Conservation (phyloP, 1,140 invertebrate genomes). For the Platyura marginata region DNA sequence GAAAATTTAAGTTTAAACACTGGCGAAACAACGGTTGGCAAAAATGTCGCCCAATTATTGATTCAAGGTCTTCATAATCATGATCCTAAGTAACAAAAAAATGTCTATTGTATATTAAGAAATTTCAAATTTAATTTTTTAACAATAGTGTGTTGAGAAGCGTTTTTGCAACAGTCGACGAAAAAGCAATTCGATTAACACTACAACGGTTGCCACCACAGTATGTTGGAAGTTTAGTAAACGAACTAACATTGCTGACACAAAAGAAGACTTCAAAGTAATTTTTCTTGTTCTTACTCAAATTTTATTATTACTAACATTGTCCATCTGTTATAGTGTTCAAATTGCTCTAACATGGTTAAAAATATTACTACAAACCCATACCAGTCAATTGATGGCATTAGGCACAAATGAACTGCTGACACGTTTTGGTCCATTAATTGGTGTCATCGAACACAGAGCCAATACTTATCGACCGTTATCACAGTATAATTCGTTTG, state of each 20-base stretch:
- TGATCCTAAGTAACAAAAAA: slow-evolving; percentile 32
- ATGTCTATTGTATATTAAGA: not conserved
- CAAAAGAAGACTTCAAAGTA: slow-evolving; percentile 38
- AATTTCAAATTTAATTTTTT: not conserved
- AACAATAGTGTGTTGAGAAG: slow-evolving; percentile 27
- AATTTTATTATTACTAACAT: slow-evolving; percentile 2
- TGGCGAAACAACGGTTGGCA: slow-evolving; percentile 28
- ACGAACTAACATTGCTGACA: slow-evolving; percentile 37
- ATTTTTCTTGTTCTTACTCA: slow-evolving; percentile 14
- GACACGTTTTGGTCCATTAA: slow-evolving; percentile 30
- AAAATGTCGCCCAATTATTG: slow-evolving; percentile 52
- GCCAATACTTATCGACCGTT: slow-evolving; percentile 28
- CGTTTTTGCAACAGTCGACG: slow-evolving; percentile 34
- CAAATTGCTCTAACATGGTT: slow-evolving; percentile 39
- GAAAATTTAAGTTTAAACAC: slow-evolving; percentile 40
- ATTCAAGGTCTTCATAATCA: slow-evolving; percentile 62
- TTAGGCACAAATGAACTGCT: slow-evolving; percentile 14
- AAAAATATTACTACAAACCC: slow-evolving; percentile 32
- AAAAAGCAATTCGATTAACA: slow-evolving; percentile 36
- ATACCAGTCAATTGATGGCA: slow-evolving; percentile 38
- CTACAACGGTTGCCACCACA: slow-evolving; percentile 39
- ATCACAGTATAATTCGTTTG: slow-evolving; percentile 10
- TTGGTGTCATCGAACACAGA: slow-evolving; percentile 38
- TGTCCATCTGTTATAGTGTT: slow-evolving; percentile 26
- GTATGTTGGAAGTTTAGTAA: slow-evolving; percentile 35